Percentiles rank a stretch among this genome's conserved stretches.
These are phyloP conservation scores for Macropodus opercularis DNA, from an alignment of 2,797 vertebrate genomes.

Conservation along the genomic window DNA sequence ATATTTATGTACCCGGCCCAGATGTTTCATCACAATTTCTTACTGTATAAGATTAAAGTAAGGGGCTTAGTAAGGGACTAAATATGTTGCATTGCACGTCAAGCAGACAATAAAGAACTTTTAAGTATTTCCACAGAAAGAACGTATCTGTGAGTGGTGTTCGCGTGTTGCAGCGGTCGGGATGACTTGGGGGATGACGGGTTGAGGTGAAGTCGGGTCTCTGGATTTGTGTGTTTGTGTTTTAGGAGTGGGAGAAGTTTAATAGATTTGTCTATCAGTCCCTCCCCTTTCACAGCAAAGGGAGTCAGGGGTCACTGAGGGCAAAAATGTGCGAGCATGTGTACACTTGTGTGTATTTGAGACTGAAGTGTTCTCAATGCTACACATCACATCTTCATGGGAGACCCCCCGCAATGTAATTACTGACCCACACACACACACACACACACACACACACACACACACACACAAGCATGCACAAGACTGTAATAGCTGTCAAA, in stretches of 20 bases:
- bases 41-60: constrained; percentile 15
- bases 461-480: constrained; percentile 56
- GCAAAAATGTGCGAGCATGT: constrained; percentile 47
- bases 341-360: constrained; percentile 31
- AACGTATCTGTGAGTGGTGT: constrained; percentile 23
- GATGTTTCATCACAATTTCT: constrained; percentile 43
- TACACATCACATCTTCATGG: constrained; percentile 50
- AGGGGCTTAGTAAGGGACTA: constrained; percentile 15
- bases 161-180: constrained; percentile 12
- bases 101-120: not conserved
- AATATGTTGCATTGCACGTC: constrained; percentile 1
- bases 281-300: constrained; percentile 53
- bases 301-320: constrained; percentile 48
- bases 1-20: constrained; percentile 33
- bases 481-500: constrained; percentile 82
- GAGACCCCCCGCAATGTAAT: constrained; percentile 66
- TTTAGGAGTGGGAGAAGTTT: constrained; percentile 27
- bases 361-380: constrained; percentile 49
- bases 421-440: constrained; percentile 59
- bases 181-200: constrained; percentile 11
- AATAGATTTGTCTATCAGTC: constrained; percentile 38
- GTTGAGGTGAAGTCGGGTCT: constrained; percentile 52
- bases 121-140: constrained; percentile 12
- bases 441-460: too few species aligned
- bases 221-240: constrained; percentile 34